Evolutionary conservation across 2,888 invertebrate species (phyloP), one percentile per base, ranked within the genome.

Genomic region (Dolichomitus sp.): DNA sequence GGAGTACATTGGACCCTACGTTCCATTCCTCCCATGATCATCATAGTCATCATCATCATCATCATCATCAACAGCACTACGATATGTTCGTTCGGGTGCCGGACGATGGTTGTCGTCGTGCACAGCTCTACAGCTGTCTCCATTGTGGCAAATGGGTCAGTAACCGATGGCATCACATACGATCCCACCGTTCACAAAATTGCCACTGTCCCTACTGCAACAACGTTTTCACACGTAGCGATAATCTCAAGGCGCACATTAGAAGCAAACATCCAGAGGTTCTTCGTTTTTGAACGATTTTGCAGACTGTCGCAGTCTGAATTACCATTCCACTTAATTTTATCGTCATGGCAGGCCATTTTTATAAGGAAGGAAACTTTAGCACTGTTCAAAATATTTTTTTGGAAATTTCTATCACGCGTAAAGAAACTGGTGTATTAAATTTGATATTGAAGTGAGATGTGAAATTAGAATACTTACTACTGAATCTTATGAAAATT

Each of bases 161-260:
- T 90, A 96, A 96, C 93, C 94, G 96, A 89, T 96, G 96, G 95
- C 96, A 96, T 90, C 96, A 96, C 90, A 94, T 96, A 93, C 95
- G 96, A 91, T 95, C 95, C 45, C 96, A 96, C 91, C 95, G 95
- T 86, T 96, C 96, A 17, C 95, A 95, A 88, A 95, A 95, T 88
- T 95, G 95, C 91, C 95, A 95, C 89, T 96, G 96, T 87, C 96
- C 96, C 3, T 93, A 95, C 88, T 96, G 96, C 92, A 95, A 95
- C 61, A 95, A 95, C 85, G 94, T 95, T 75, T 95, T 96, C 89
- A 96, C 96, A 59, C 94, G 96, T 83, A 96, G 95, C 85, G 96
- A 96, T 92, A 96, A 96, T 92, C 95, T 96, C 90, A 96, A 96
- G 93, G 94, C 95, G 80, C 96, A 96, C 92, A 95, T 96, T 85